Conservation (phyloP, 1,140 invertebrate species). For the Ganaspis sp. region DNA sequence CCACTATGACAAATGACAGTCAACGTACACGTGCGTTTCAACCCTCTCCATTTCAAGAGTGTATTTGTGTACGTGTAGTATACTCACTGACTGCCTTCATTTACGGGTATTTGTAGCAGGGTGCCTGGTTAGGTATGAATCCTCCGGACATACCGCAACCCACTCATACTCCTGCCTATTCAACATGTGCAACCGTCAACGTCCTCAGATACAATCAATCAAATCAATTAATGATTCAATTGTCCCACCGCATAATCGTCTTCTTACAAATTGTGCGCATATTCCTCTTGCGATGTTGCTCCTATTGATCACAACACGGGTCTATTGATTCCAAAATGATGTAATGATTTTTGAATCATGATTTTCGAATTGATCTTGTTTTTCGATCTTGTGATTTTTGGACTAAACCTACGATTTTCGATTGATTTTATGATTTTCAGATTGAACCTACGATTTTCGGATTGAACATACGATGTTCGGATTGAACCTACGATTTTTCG, state of each 20-base stretch:
- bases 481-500: too few relatives aligned
- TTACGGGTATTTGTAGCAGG: conserved; percentile 45
- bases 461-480: too few relatives aligned
- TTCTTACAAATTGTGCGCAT: neutral
- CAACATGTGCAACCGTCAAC: conserved; percentile 74
- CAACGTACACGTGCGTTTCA: conserved; percentile 43
- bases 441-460: too few relatives aligned
- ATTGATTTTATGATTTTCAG: too few relatives aligned
- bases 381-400: too few relatives aligned
- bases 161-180: conserved; percentile 67
- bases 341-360: too few relatives aligned
- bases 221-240: conserved; percentile 74
- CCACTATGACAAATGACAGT: conserved; percentile 75
- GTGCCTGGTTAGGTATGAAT: conserved; percentile 64
- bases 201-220: conserved; percentile 71
- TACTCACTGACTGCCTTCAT: conserved; percentile 42
- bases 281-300: neutral
- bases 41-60: conserved; percentile 36
- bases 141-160: conserved; percentile 64
- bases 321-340: too few relatives aligned
- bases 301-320: too few relatives aligned
- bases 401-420: too few relatives aligned
- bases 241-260: conserved; percentile 53
- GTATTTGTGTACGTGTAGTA: conserved; percentile 39
- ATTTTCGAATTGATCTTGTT: too few relatives aligned